Conservation (phyloP, 2,888 invertebrate species). For the Agonopterix heracliana region DNA sequence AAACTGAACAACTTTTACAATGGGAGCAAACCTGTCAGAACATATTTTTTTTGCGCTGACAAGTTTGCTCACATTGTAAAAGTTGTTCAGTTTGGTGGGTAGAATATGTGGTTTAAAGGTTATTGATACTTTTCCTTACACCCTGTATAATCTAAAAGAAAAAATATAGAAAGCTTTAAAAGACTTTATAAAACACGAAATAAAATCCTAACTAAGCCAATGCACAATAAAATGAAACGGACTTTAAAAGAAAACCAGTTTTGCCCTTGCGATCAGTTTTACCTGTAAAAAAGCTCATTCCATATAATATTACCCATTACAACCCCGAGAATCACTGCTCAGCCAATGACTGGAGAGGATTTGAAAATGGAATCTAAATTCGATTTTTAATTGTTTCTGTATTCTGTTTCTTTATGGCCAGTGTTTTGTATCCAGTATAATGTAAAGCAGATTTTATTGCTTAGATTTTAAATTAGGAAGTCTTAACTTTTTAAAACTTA, state of each 20-base stretch:
- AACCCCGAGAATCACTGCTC: conserved; percentile 65
- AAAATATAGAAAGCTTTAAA: neutral
- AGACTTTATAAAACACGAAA: conserved; percentile 50
- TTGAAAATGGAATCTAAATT: conserved; percentile 62
- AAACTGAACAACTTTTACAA: too few relatives aligned
- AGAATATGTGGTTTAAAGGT: too few relatives aligned
- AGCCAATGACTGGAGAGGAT: conserved; percentile 58
- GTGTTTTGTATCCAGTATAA: conserved; percentile 38
- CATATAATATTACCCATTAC: conserved; percentile 73
- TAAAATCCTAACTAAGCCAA: conserved; percentile 56
- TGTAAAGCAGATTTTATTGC: conserved; percentile 34
- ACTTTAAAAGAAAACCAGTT: conserved; percentile 64
- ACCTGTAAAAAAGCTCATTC: conserved; percentile 72
- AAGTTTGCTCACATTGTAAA: too few relatives aligned
- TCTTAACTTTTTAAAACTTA: neutral
- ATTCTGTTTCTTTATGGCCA: conserved; percentile 33
- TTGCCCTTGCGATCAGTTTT: conserved; percentile 57
- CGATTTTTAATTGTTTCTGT: conserved; percentile 67
- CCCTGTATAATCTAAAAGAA: neutral
- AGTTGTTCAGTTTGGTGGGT: too few relatives aligned
- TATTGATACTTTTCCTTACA: too few relatives aligned
- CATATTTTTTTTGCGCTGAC: too few relatives aligned
- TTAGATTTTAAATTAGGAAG: conserved; percentile 30
- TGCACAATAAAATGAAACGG: conserved; percentile 63
- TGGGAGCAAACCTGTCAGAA: too few relatives aligned